Evolutionary conservation across 2,797 vertebrate genomes (phyloP).

Genomic region (Danio kyathit): DNA sequence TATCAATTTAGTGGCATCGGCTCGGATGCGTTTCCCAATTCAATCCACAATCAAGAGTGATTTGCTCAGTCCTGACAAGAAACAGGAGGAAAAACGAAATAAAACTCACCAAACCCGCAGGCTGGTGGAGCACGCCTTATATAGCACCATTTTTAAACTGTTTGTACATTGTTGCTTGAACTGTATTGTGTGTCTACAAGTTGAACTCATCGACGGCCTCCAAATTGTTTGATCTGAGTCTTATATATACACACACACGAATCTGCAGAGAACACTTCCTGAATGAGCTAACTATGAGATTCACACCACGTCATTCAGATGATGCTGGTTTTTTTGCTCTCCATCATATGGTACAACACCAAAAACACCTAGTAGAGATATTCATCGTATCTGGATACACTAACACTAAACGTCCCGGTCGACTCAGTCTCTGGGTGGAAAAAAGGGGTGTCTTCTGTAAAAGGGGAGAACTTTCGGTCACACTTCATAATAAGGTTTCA

Average conservation of each 20-base stretch:
- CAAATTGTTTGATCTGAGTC: slow-evolving; percentile 29
- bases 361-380: slow-evolving; percentile 42
- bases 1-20: slow-evolving; percentile 56
- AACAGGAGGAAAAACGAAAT: slow-evolving; percentile 25
- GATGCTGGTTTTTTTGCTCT: slow-evolving; percentile 52
- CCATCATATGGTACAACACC: slow-evolving; percentile 41
- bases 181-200: slow-evolving; percentile 33
- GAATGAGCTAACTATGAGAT: slow-evolving; percentile 45
- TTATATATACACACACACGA: slow-evolving; percentile 7
- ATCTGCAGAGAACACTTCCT: slow-evolving; percentile 29
- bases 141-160: slow-evolving; percentile 54
- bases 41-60: neutral
- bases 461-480: slow-evolving; percentile 29
- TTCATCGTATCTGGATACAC: slow-evolving; percentile 9
- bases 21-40: slow-evolving; percentile 22
- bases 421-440: neutral
- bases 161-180: slow-evolving; percentile 48
- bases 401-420: slow-evolving; percentile 44
- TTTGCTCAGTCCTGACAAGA: slow-evolving; percentile 37
- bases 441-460: slow-evolving; percentile 2
- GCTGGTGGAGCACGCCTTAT: slow-evolving; percentile 36
- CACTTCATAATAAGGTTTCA: too few species aligned
- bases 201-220: neutral
- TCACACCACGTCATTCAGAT: slow-evolving; percentile 24
- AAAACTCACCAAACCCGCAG: slow-evolving; percentile 11